phyloP scores from a whole-genome alignment of 2,888 invertebrate species.

The Eupithecia subfuscata region DNA sequence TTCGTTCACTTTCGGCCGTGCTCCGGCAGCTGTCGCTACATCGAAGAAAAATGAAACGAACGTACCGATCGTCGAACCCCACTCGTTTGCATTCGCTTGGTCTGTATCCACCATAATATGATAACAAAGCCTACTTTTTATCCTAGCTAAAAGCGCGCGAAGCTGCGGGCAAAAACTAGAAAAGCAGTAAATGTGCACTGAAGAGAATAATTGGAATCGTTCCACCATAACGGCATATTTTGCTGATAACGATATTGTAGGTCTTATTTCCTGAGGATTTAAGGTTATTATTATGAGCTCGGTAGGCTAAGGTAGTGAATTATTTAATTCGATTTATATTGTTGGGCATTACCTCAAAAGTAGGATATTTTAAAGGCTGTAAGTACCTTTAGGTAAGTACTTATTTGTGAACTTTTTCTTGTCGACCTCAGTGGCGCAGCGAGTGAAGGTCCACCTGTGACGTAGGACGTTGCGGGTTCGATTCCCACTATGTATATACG shows the following conservation, averaged over 20 bases:
- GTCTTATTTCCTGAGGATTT: conserved; percentile 38
- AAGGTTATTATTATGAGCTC: conserved; percentile 6
- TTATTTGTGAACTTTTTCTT: neutral
- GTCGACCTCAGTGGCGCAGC: neutral
- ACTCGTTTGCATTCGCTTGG: no score
- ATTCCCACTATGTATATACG: neutral
- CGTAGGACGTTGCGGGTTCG: neutral
- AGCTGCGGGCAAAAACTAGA: no score
- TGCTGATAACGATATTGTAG: conserved; percentile 41
- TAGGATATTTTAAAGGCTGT: neutral
- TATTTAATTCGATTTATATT: neutral
- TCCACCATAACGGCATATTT: conserved; percentile 33
- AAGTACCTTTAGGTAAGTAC: neutral
- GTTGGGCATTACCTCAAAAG: neutral
- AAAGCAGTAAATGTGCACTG: neutral
- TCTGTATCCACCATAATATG: no score
- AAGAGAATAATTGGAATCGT: neutral
- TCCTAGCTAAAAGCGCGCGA: no score
- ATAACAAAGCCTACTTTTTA: no score
- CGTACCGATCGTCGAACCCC: no score
- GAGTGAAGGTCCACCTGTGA: neutral
- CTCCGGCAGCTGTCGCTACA: no score
- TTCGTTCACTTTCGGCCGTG: no score
- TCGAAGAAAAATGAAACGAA: no score
- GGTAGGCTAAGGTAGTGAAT: neutral